A percentile compares a stretch with the other conserved stretches of the same genome.
These are phyloP conservation scores for Nasua narica DNA, from an alignment of 2,797 vertebrate genomes.

Conservation along the genomic window DNA sequence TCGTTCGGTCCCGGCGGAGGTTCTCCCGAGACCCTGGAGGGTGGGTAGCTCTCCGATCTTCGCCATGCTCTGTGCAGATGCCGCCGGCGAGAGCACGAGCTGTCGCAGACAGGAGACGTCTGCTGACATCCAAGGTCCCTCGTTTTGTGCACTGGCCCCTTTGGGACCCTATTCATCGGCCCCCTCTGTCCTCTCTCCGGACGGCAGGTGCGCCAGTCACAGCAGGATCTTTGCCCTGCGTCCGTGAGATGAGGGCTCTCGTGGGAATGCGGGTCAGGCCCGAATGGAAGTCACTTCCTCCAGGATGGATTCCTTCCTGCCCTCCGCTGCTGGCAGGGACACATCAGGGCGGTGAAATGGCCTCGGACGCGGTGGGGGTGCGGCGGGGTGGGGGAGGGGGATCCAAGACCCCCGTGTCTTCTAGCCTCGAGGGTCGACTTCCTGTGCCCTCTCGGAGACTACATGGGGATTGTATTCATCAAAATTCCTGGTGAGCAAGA, in stretches of 20 bases:
- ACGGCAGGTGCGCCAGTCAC: neutral
- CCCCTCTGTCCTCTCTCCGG: neutral
- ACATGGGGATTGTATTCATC: constrained; percentile 48
- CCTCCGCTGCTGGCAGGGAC: neutral
- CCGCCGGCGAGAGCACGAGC: neutral
- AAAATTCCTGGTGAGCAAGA: constrained; percentile 58
- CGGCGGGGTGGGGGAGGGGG: neutral
- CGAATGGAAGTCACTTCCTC: neutral
- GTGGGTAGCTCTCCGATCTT: neutral
- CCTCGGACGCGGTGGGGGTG: neutral
- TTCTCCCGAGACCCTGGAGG: neutral
- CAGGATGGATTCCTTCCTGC: neutral
- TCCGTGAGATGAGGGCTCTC: neutral
- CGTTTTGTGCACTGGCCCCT: neutral
- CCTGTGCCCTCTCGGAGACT: neutral
- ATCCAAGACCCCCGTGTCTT: neutral
- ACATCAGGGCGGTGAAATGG: neutral
- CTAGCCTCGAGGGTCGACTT: constrained; percentile 15
- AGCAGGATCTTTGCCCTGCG: neutral
- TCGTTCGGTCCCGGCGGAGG: neutral
- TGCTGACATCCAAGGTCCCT: neutral
- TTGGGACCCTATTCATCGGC: neutral
- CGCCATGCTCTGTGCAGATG: no score
- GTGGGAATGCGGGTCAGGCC: neutral
- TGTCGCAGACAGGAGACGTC: neutral